These are phyloP conservation scores for Acomys russatus DNA, from an alignment of 2,797 vertebrate species.

Conservation along the genomic window DNA sequence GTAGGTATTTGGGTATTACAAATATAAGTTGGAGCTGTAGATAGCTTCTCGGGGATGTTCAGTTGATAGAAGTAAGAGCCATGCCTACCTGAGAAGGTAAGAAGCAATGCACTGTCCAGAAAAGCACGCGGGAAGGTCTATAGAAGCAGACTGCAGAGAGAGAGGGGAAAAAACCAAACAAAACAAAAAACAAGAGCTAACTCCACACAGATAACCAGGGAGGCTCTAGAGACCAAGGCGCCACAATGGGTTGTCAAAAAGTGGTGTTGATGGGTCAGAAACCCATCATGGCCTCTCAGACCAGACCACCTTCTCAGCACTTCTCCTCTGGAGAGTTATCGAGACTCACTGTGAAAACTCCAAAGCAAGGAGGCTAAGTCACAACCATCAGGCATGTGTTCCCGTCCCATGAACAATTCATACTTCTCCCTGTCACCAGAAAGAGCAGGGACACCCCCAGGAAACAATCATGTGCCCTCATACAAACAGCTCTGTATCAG, in stretches of 20 bases:
- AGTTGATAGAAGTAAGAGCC: neutral
- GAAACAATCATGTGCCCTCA: no score
- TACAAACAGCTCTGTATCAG: accelerated
- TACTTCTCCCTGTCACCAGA: accelerated
- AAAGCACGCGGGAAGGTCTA: neutral
- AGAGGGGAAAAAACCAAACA: no score
- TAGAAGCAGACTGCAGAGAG: neutral
- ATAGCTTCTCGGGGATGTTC: neutral
- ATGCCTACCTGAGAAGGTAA: neutral
- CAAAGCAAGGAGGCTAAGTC: neutral
- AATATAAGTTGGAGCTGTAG: neutral
- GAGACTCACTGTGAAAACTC: neutral
- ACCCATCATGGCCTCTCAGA: neutral
- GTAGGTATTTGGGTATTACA: neutral
- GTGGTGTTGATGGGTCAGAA: neutral
- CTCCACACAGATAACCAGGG: neutral
- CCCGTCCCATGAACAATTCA: neutral
- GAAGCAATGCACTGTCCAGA: neutral
- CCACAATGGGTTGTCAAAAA: neutral
- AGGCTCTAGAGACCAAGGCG: accelerated
- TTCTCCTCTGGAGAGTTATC: neutral
- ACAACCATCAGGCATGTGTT: neutral
- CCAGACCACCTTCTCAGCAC: neutral
- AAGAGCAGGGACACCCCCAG: neutral
- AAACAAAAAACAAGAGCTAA: no score